phyloP scores from a whole-genome alignment of 2,888 invertebrate species.

The Agrochola lota region DNA sequence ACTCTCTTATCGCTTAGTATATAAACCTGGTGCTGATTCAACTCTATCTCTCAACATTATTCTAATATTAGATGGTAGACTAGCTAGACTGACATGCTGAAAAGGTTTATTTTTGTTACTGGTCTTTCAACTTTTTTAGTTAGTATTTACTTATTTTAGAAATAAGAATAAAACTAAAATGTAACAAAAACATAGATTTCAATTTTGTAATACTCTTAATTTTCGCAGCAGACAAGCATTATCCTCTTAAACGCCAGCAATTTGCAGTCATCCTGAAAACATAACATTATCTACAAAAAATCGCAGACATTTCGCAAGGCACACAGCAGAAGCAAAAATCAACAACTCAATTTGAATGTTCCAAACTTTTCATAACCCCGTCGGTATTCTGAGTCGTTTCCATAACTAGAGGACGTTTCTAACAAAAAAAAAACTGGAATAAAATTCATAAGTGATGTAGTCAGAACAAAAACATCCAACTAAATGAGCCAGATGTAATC shows the following conservation, averaged over 20 bases:
- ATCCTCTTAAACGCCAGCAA: not conserved
- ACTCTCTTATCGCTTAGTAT: not conserved
- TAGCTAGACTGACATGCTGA: not conserved
- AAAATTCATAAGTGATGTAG: not conserved
- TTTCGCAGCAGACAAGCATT: slow-evolving; percentile 7
- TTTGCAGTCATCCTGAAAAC: slow-evolving; percentile 10
- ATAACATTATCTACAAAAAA: not conserved
- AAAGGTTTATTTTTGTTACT: not conserved
- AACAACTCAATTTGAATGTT: not conserved
- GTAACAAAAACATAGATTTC: not conserved
- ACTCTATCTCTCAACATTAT: not conserved
- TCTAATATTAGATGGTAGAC: not conserved
- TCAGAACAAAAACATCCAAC: not conserved
- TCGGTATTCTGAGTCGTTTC: not conserved
- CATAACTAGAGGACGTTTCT: not conserved
- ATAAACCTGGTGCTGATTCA: not conserved
- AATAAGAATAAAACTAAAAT: too few species aligned
- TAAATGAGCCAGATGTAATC: not conserved
- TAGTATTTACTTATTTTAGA: not conserved
- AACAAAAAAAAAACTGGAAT: not conserved
- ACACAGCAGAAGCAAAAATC: slow-evolving; percentile 15
- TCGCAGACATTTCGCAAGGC: slow-evolving; percentile 25
- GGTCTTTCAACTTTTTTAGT: not conserved
- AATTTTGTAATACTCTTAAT: not conserved
- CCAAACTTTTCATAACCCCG: not conserved